A percentile compares a stretch with the other conserved stretches of the same genome.
Conservation (phyloP, 2,888 invertebrate genomes). For the Diabrotica balteata region DNA sequence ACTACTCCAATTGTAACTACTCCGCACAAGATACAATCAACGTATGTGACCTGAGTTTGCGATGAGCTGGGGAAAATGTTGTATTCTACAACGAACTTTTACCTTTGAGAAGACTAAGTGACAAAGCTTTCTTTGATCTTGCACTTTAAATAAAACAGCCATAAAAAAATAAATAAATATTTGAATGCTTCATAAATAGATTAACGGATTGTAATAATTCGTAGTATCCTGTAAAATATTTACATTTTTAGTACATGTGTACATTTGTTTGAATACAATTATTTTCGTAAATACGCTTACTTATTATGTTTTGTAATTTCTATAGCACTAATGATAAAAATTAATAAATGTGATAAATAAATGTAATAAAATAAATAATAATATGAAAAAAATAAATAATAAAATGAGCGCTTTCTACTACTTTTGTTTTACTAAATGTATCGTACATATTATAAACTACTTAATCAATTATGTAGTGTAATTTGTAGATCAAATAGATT, state of each 20-base stretch:
- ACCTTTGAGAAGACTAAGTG: conserved; percentile 2
- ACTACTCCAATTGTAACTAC: not conserved
- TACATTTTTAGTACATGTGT: not conserved
- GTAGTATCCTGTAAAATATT: not conserved
- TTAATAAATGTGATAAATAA: too few species aligned
- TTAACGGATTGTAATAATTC: not conserved
- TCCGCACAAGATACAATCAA: not conserved
- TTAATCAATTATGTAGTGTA: too few species aligned
- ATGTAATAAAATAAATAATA: too few species aligned
- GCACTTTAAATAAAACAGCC: not conserved
- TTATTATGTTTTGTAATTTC: not conserved
- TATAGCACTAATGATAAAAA: not conserved
- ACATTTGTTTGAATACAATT: not conserved
- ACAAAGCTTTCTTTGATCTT: conserved; percentile 4
- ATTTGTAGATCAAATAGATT: too few species aligned
- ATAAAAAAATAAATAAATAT: not conserved
- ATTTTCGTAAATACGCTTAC: not conserved
- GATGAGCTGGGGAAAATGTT: conserved; percentile 34
- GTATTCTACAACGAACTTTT: conserved; percentile 9
- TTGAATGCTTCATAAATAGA: not conserved
- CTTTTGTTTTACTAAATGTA: too few species aligned
- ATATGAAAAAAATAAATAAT: too few species aligned
- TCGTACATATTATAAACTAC: too few species aligned
- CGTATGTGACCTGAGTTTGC: conserved; percentile 34
- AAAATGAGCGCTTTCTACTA: too few species aligned